A percentile compares a stretch with the other conserved stretches of the same genome.
phyloP scores from a whole-genome alignment of 2,888 invertebrate species.

The Lasiommata megera region DNA sequence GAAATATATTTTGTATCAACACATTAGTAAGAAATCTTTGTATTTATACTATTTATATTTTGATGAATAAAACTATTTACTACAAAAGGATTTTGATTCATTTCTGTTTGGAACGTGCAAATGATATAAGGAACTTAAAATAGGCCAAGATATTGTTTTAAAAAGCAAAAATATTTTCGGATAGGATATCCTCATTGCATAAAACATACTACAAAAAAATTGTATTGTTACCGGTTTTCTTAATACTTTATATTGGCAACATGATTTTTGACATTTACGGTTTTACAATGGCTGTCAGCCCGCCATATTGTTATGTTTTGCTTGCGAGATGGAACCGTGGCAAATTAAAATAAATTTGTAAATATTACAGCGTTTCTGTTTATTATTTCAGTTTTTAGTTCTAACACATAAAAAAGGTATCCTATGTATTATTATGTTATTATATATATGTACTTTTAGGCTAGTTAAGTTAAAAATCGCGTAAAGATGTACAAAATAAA shows the following conservation, averaged over 20 bases:
- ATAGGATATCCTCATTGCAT: no score
- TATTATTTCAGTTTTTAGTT: slow-evolving; percentile 10
- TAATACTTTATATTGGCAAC: not conserved
- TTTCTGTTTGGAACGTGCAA: no score
- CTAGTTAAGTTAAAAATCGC: no score
- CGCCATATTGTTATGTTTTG: slow-evolving; percentile 40
- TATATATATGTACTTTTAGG: not conserved
- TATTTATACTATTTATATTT: not conserved
- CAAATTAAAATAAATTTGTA: slow-evolving; percentile 40
- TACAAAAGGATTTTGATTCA: no score
- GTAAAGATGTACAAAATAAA: no score
- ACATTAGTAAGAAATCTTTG: not conserved
- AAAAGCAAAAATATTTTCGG: no score
- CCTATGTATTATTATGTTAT: no score
- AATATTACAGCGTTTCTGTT: slow-evolving; percentile 30
- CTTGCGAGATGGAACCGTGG: slow-evolving; percentile 48
- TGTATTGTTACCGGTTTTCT: not conserved
- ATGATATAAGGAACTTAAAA: no score
- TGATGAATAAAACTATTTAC: not conserved
- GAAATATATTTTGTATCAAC: no score
- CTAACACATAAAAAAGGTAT: not conserved
- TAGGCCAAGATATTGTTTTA: no score
- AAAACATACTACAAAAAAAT: no score
- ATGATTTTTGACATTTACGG: not conserved
- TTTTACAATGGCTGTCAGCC: not conserved